These are phyloP conservation scores for Heteronetta atricapilla DNA, from an alignment of 2,113 vertebrate species.

Conservation along the genomic window DNA sequence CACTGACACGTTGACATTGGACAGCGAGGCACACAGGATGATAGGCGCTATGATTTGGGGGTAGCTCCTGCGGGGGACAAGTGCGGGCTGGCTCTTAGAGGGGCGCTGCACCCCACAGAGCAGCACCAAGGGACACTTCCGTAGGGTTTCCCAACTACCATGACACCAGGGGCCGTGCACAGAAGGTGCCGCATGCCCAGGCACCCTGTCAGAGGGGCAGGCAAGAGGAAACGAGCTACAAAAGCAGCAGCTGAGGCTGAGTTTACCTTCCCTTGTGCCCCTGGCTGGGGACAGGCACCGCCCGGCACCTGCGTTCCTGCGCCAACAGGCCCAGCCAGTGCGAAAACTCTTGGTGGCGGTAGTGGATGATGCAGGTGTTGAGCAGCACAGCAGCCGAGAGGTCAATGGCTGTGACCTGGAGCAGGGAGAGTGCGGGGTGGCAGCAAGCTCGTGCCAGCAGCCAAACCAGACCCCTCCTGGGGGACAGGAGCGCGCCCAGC, in stretches of 20 bases:
- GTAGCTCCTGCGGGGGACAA: slow-evolving; percentile 73
- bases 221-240: background rate
- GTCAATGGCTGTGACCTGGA: slow-evolving; percentile 90
- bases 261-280: slow-evolving; percentile 68
- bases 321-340: slow-evolving; percentile 91
- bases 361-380: slow-evolving; percentile 96
- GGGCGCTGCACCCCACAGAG: accelerated
- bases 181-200: background rate
- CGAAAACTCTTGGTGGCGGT: slow-evolving; percentile 95
- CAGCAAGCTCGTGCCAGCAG: background rate
- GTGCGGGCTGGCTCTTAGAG: background rate
- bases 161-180: background rate
- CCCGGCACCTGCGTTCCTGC: slow-evolving; percentile 75
- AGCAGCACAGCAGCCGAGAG: slow-evolving; percentile 85
- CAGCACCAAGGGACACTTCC: background rate
- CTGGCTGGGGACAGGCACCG: slow-evolving; percentile 49
- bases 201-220: background rate
- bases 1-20: slow-evolving; percentile 91
- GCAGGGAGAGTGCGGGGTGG: slow-evolving; percentile 16
- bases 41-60: slow-evolving; percentile 90
- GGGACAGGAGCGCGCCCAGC: background rate
- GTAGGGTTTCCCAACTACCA: accelerated
- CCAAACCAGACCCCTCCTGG: background rate
- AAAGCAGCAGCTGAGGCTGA: background rate
- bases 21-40: slow-evolving; percentile 86